Base-by-base conservation (phyloP, 2,888 invertebrate species). In the Phaonia tiefii region DNA sequence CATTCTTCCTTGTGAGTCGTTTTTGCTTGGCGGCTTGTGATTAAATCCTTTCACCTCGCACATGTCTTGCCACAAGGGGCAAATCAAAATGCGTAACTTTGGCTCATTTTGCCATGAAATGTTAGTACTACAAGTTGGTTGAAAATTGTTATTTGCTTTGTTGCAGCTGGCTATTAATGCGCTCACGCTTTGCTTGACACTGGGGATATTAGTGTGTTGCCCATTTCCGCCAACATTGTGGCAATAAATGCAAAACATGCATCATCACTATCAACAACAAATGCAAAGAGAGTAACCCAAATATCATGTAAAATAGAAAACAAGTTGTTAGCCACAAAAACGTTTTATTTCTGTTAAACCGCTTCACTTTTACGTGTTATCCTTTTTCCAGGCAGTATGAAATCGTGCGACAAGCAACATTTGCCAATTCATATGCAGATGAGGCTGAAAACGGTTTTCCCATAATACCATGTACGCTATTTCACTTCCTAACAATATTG, bases 251-350 rank as follows among this genome's bases (percentile, higher is more conserved):
- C 31, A 31, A 44, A n/a, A 2, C 44, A 11, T 44, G 44, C 44
- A 44, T 13, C 15, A 5, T 5, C 15, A n/a, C n/a, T n/a, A n/a
- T n/a, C n/a, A n/a, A n/a, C n/a, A 42, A 63, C n/a, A 37, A 63
- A 69, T 39, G 10, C 25, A 63, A 54, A 25, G 25, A 37, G 31
- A 69, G 31, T 69, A 39, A 69, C 67, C 67, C 22, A 75, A 51
- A 46, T 73, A 54, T 31, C 44, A 44, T 54, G 37, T 26, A 49
- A 67, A 67, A 67, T 51, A 20, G 49, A 67, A 67, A 67, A 67
- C 37, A 49, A 66, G 66, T 44, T 31, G 58, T 44, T 46, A 37
- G 44, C 54, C 69, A 25, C 65, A 66, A 75, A 65, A 58, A 44
- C 11, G 60, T 22, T 54, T 69, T 39, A 51, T 39, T 51, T 37